Evolutionary conservation across 2,888 invertebrate species (phyloP), one percentile per base, ranked within the genome.

Genomic region (Beris chalybata): DNA sequence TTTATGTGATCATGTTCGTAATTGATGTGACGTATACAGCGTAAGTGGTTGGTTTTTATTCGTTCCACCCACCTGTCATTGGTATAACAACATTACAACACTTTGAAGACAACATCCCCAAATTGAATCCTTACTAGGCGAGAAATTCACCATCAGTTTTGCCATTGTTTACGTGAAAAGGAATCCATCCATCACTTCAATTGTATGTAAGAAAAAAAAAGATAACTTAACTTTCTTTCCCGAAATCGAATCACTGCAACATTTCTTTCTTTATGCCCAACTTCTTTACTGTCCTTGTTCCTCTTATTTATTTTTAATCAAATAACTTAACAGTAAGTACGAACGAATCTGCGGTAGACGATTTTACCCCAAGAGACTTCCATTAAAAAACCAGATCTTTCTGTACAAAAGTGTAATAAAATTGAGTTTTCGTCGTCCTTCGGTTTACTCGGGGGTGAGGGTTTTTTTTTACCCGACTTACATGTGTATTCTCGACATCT

Each of bases 231-330:
- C 45, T 58, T 58, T 58, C 45, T 11, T n/a, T 29, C 3, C 45
- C 30, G 9, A 58, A 58, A 58, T 58, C 57, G 57, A 58, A 58
- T 58, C 45, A 58, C 47, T 45, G 57, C 57, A 58, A 45, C 45
- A n/a, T 47, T 58, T 44, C 57, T 13, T 45, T 4, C 30, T 13
- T 12, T 58, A 15, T 58, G 22, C 22, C 57, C 44, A 57, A 45
- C 3, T 31, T 45, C 22, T 29, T 29, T 47, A 29, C 5, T 45
- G 1, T 4, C 7, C 57, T 7, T 38, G 5, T 38, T 38, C 38
- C 9, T 38, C 38, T 38, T 38, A 5, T 38, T 38, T 38, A 38
- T 38, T 38, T 38, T 38, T 38, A 38, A 38, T 38, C 38, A 38
- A 38, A 38, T 38, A 38, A 38, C 38, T 5, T 38, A 38, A 38